phyloP scores from a whole-genome alignment of 2,888 invertebrate species.

The Cabera pusaria region DNA sequence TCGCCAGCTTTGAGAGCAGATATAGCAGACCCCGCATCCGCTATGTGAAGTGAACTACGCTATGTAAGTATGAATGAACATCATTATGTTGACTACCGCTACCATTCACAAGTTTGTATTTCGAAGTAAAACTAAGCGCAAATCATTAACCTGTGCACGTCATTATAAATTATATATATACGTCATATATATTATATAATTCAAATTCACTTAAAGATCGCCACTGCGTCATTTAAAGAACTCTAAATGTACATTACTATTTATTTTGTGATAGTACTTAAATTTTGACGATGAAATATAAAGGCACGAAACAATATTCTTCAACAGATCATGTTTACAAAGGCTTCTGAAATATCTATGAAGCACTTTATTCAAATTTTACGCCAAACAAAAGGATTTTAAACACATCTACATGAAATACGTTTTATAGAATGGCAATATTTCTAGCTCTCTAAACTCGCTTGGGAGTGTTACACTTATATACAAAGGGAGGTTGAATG shows the following conservation, averaged over 20 bases:
- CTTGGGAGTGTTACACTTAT: too few species aligned
- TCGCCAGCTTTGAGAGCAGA: conserved; percentile 57
- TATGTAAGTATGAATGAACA: conserved; percentile 70
- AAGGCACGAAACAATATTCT: too few species aligned
- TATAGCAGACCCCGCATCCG: conserved; percentile 47
- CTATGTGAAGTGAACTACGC: too few species aligned
- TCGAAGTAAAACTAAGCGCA: too few species aligned
- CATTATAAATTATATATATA: too few species aligned
- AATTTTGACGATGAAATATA: too few species aligned
- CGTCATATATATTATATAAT: too few species aligned
- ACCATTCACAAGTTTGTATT: conserved; percentile 30
- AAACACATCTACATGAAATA: conserved; percentile 7
- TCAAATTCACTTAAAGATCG: too few species aligned
- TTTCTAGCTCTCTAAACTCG: conserved; percentile 25
- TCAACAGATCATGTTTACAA: conserved; percentile 9
- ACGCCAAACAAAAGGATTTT: conserved; percentile 16
- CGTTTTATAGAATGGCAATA: conserved; percentile 11
- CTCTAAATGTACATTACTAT: too few species aligned
- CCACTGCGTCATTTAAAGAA: too few species aligned
- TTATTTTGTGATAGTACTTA: too few species aligned
- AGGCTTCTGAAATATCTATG: conserved; percentile 5
- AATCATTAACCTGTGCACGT: too few species aligned
- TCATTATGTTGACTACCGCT: conserved; percentile 53
- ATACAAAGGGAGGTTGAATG: conserved; percentile 34
- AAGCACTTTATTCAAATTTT: conserved; percentile 14